A percentile compares a stretch with the other conserved stretches of the same genome.
Conservation (phyloP, 2,797 vertebrate species). For the Brachymystax lenok region DNA sequence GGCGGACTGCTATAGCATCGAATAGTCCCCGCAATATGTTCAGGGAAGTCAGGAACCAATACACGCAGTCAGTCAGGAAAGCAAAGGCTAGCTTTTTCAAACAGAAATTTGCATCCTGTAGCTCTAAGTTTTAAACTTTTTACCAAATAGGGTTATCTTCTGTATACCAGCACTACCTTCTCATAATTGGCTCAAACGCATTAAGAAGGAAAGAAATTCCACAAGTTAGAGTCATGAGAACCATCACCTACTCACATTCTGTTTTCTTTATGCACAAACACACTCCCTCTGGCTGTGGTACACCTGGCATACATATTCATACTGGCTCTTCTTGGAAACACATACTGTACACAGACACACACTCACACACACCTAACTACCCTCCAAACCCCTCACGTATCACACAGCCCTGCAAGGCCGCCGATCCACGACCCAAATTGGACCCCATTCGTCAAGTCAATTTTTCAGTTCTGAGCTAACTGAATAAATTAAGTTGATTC, state of each 20-base stretch:
- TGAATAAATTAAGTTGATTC: constrained; percentile 61
- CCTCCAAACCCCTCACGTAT: not conserved
- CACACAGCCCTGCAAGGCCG: not conserved
- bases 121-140: too few relatives aligned
- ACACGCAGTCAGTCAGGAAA: too few relatives aligned
- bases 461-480: constrained; percentile 60
- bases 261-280: not conserved
- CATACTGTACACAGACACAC: constrained; percentile 6
- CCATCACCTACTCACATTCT: not conserved
- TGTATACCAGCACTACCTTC: too few relatives aligned
- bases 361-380: constrained; percentile 15
- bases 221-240: too few relatives aligned
- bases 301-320: not conserved
- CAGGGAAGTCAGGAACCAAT: too few relatives aligned
- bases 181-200: too few relatives aligned
- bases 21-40: too few relatives aligned
- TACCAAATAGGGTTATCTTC: too few relatives aligned
- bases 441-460: constrained; percentile 49
- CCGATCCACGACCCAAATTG: constrained; percentile 29
- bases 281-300: not conserved
- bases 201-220: too few relatives aligned
- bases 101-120: too few relatives aligned
- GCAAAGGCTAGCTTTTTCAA: too few relatives aligned
- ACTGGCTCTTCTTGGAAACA: not conserved
- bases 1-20: too few relatives aligned